Base-by-base conservation (phyloP, 2,797 vertebrate genomes). In the Otolemur crassicaudatus region DNA sequence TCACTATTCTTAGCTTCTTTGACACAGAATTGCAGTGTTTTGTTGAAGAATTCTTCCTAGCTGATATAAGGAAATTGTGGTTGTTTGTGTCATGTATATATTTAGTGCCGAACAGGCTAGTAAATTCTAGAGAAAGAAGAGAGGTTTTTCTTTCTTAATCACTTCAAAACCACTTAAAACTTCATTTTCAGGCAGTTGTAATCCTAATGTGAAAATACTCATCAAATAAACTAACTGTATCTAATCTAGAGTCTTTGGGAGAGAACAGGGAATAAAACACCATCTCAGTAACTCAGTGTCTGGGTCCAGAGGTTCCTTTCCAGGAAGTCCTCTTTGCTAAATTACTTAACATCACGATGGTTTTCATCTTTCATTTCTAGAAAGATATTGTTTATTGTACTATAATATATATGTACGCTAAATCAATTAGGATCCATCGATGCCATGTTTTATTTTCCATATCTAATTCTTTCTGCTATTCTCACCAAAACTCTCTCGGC, bases 1-100 rank as follows among this genome's bases (percentile, higher is more conserved):
- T 93, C 60, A 19, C 97, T 98, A 97, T 98, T 98, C 98, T 98
- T 98, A 86, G 0, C 92, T 92, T 94, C 96, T 96, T 84, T 94
- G 94, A 97, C 95, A 97, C 65, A 96, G 94, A 97, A 89, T 89
- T 85, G 76, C 63, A 25, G 25, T 0, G 0, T 95, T 96, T 97
- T 84, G 85, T 90, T 96, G 72, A 97, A 97, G 95, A 69, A 75
- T 1, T 8, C 69, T 97, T 93, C 92, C 95, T 92, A 95, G 81
- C 40, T 53, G 91, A 95, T 89, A 92, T 72, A 96, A 73, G 58
- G 90, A 98, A 97, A 98, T 65, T 12, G 14, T 91, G 97, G 91
- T 90, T 94, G 84, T 86, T 97, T 97, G 34, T 87, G 87, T 97
- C 90, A 98, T 87, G 43, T 97, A 98, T 75, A 31, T 97, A 97